Conservation (phyloP, 2,113 vertebrate genomes). For the Origma solitaria region DNA sequence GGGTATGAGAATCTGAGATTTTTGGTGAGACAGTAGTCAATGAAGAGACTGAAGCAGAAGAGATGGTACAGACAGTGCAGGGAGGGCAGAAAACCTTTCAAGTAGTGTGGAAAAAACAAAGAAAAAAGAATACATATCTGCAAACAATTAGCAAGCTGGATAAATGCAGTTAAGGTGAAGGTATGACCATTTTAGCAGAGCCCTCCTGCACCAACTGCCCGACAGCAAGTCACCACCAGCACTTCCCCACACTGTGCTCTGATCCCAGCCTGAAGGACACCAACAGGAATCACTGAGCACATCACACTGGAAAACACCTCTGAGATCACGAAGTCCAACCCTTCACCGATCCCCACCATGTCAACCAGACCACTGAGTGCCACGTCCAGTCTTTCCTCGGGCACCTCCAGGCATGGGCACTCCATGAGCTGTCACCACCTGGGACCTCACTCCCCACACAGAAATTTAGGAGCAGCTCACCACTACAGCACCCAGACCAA, state of each 20-base stretch:
- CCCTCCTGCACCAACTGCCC: neutral
- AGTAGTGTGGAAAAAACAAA: neutral
- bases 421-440: neutral
- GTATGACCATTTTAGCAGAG: neutral
- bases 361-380: neutral
- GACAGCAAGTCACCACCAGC: neutral
- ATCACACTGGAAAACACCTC: rapidly evolving
- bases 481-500: neutral
- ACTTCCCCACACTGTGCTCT: neutral
- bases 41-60: neutral
- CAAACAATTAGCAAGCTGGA: neutral
- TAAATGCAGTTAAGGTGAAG: neutral
- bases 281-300: neutral
- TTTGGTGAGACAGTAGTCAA: rapidly evolving
- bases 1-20: neutral
- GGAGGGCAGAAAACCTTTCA: neutral
- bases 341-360: rapidly evolving
- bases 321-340: neutral
- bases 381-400: neutral
- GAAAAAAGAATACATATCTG: neutral
- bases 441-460: neutral
- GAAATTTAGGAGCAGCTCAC: neutral
- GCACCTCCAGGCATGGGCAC: neutral
- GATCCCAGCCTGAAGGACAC: rapidly evolving
- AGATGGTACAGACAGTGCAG: neutral